These are phyloP conservation scores for Epiblema foenella DNA, from an alignment of 2,888 invertebrate genomes.

Conservation along the genomic window DNA sequence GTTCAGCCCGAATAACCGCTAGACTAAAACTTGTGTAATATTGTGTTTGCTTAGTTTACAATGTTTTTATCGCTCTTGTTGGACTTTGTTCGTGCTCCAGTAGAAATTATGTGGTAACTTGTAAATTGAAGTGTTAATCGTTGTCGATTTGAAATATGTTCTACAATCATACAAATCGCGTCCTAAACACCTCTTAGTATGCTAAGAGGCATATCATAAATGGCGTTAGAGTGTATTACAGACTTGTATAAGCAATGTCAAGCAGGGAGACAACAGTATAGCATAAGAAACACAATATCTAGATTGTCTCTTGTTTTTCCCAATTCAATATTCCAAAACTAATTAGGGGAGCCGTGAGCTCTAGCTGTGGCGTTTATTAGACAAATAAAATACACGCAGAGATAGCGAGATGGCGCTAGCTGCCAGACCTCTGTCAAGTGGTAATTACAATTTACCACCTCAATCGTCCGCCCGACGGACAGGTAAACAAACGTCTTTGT, in stretches of 20 bases:
- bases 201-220: too few species aligned
- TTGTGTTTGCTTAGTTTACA: conserved; percentile 36
- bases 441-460: conserved; percentile 69
- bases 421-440: conserved; percentile 64
- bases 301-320: conserved; percentile 17
- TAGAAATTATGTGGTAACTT: conserved; percentile 37
- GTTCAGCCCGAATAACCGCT: conserved; percentile 36
- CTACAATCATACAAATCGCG: too few species aligned
- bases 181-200: too few species aligned
- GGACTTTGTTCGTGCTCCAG: conserved; percentile 31
- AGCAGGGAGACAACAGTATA: too few species aligned
- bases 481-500: conserved; percentile 38
- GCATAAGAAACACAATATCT: not conserved
- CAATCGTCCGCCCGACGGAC: conserved; percentile 51
- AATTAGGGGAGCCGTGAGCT: conserved; percentile 24
- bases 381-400: conserved; percentile 48
- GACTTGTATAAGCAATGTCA: too few species aligned
- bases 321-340: conserved; percentile 32
- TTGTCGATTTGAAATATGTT: not conserved
- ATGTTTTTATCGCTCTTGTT: conserved; percentile 41
- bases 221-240: too few species aligned
- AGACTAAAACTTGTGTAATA: conserved; percentile 39
- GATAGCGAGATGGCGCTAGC: conserved; percentile 38
- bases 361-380: conserved; percentile 49
- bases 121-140: conserved; percentile 6